These are phyloP conservation scores for Rhynchomys soricoides DNA, from an alignment of 2,113 vertebrate genomes.

Conservation along the genomic window DNA sequence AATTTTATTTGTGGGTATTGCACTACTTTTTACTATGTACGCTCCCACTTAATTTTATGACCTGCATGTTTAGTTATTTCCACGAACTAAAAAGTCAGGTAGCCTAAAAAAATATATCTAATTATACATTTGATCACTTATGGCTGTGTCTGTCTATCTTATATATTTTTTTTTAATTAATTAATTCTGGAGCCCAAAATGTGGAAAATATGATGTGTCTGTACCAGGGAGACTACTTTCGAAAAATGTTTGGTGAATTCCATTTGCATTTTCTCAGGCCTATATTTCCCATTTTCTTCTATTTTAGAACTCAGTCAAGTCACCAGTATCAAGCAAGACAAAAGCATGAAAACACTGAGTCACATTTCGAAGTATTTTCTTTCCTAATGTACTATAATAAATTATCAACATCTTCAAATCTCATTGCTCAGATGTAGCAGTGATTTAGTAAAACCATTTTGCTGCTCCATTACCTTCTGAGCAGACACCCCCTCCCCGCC, in stretches of 20 bases:
- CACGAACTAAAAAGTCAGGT: not conserved
- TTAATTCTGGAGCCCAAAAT: not conserved
- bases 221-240: not conserved
- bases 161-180: not conserved
- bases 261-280: not conserved
- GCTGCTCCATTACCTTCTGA: too few species aligned
- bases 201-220: not conserved
- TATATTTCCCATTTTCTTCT: not conserved
- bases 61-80: not conserved
- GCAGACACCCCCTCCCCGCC: too few species aligned
- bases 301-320: not conserved
- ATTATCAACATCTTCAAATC: not conserved
- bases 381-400: not conserved
- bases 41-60: not conserved
- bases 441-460: too few species aligned
- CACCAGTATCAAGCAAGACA: not conserved
- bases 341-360: not conserved
- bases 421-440: not conserved
- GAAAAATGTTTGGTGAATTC: not conserved
- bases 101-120: not conserved
- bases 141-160: not conserved
- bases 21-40: not conserved
- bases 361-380: not conserved
- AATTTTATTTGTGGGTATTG: not conserved
- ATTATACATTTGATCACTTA: not conserved